These are phyloP conservation scores for Sthenelais limicola DNA, from an alignment of 2,888 invertebrate genomes.

Conservation along the genomic window DNA sequence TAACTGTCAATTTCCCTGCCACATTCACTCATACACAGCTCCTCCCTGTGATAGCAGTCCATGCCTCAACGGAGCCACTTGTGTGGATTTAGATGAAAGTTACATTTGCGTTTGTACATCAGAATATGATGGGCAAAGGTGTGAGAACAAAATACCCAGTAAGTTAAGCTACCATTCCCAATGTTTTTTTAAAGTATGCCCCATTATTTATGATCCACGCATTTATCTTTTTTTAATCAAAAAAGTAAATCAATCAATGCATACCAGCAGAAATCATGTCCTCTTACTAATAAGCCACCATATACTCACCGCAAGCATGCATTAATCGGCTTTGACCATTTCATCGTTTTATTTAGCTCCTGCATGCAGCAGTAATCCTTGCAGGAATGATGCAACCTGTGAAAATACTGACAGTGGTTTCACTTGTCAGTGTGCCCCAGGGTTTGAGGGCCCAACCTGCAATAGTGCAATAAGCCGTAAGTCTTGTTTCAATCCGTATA, in stretches of 20 bases:
- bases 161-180: no score
- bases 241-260: no score
- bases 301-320: no score
- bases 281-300: no score
- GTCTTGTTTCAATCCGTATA: no score
- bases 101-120: neutral
- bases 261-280: no score
- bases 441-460: neutral
- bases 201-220: no score
- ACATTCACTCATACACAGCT: no score
- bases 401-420: neutral
- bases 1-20: no score
- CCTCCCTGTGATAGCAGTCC: neutral
- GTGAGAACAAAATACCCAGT: neutral
- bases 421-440: neutral
- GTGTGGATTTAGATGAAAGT: neutral
- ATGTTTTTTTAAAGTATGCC: no score
- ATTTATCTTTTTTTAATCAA: no score
- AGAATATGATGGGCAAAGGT: neutral
- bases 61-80: slow-evolving; percentile 4
- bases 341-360: neutral
- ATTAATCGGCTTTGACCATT: no score
- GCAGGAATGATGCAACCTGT: slow-evolving; percentile 23
- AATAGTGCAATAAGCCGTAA: neutral
- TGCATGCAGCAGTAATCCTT: neutral